Evolutionary conservation across 2,888 invertebrate genomes (phyloP), one percentile per base, ranked within the genome.

Genomic region (Muschampia plurimacula): DNA sequence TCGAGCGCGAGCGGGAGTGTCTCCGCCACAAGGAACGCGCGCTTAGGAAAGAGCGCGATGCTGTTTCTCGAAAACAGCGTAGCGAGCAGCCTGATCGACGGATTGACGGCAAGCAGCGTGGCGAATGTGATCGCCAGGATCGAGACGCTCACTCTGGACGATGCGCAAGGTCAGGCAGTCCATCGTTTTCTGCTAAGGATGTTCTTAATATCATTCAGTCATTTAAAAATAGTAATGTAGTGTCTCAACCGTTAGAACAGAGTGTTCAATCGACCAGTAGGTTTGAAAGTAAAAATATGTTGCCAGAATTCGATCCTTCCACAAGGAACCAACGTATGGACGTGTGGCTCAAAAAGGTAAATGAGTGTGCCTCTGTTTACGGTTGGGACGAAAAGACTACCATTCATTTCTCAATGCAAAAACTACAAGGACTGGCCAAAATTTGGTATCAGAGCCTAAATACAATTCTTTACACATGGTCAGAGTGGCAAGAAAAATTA

Each of bases 341-440:
- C 22, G 55, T 55, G 9, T 55, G 55, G 55, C 22, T 55, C 9
- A 22, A 22, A 22, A 55, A 55, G 55, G 55, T 55, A 9, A 55
- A 55, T 22, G 55, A 55, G 8, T 55, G 55, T 55, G 55, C 55
- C 55, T 55, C 55, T 55, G 22, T 22, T 55, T 22, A 55, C 55
- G 55, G 55, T 22, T 55, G 55, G 55, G 22, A 22, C 10, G 55
- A 22, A 3, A 55, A 55, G 4, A 55, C 55, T 10, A 22, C 15
- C 4, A 52, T 52, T 8, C 52, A 52, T 52, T 52, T 52, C 9
- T 52, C 52, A 22, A 52, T 52, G 52, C 52, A 52, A 9, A 52
- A 52, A 22, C 52, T 52, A 2, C 52, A 55, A 9, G 55, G 55
- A 55, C 55, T 55, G 55, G 55, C 55, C 55, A 55, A 55, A 55